A percentile compares a stretch with the other conserved stretches of the same genome.
phyloP scores from a whole-genome alignment of 2,888 invertebrate genomes.

The Lycia hirtaria region DNA sequence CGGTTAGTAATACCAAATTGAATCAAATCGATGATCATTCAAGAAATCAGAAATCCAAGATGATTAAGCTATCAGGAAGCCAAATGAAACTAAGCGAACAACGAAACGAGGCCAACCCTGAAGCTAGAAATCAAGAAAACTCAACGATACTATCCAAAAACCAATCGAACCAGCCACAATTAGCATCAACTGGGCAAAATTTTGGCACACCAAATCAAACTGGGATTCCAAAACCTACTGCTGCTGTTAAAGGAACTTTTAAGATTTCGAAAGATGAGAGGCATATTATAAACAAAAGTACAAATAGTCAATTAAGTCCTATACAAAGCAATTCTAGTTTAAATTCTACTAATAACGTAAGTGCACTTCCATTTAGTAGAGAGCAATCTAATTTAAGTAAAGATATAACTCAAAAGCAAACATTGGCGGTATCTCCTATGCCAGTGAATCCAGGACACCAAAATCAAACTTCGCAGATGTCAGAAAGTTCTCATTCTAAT shows the following conservation, averaged over 20 bases:
- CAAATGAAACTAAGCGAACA: constrained; percentile 75
- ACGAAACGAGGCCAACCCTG: constrained; percentile 57
- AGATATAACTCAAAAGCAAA: constrained; percentile 81
- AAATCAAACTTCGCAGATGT: constrained; percentile 82
- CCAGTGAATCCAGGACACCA: constrained; percentile 76
- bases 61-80: constrained; percentile 79
- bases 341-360: constrained; percentile 82
- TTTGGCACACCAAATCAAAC: constrained; percentile 70
- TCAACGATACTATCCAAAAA: constrained; percentile 51
- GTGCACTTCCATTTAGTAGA: constrained; percentile 78
- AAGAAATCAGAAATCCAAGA: constrained; percentile 69
- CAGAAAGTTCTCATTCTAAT: constrained; percentile 88
- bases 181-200: constrained; percentile 77
- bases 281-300: constrained; percentile 82
- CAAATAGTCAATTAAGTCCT: constrained; percentile 84
- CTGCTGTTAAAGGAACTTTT: constrained; percentile 95
- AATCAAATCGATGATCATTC: constrained; percentile 78
- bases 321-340: constrained; percentile 85
- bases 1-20: constrained; percentile 77
- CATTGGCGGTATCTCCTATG: constrained; percentile 90
- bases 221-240: constrained; percentile 96
- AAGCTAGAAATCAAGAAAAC: constrained; percentile 59
- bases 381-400: constrained; percentile 83
- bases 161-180: constrained; percentile 56
- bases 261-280: constrained; percentile 88